Percentiles rank a stretch among this genome's conserved stretches.
phyloP scores from a whole-genome alignment of 2,113 vertebrate species.

The Brienomyrus brachyistius region DNA sequence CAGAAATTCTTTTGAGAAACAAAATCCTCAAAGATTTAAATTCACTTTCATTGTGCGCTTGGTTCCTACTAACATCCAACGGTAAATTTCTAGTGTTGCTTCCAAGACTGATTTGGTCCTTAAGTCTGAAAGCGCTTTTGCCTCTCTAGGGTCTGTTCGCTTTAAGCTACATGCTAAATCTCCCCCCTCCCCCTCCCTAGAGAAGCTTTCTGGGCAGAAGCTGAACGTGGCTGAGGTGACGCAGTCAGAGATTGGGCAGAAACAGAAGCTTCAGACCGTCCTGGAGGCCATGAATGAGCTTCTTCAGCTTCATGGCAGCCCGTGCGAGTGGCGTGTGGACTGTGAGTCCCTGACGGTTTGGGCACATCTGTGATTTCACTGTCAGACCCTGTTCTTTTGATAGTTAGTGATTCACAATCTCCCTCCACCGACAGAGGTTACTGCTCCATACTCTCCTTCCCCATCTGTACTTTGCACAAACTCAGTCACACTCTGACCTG shows the following conservation, averaged over 20 bases:
- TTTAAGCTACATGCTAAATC: background rate
- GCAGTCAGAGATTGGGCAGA: constrained; percentile 90
- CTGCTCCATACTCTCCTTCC: background rate
- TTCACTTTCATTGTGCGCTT: background rate
- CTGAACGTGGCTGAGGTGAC: constrained; percentile 94
- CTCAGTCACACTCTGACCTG: background rate
- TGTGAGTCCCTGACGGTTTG: constrained; percentile 59
- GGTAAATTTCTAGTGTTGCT: background rate
- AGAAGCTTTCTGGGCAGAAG: constrained; percentile 78
- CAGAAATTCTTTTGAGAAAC: background rate
- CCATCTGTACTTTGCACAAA: background rate
- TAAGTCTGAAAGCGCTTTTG: background rate
- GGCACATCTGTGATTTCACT: background rate
- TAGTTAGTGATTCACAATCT: background rate
- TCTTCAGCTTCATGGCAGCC: constrained; percentile 81
- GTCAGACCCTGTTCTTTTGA: background rate
- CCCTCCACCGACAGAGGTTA: background rate
- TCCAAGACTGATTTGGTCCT: background rate
- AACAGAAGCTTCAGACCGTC: constrained; percentile 89
- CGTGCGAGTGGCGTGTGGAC: constrained; percentile 82
- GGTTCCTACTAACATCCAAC: background rate
- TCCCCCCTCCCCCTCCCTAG: constrained; percentile 46
- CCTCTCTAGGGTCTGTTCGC: background rate
- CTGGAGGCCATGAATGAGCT: constrained; percentile 80
- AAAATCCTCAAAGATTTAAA: background rate